These are phyloP conservation scores for Platanista minor DNA, from an alignment of 2,113 vertebrate species.

Conservation along the genomic window DNA sequence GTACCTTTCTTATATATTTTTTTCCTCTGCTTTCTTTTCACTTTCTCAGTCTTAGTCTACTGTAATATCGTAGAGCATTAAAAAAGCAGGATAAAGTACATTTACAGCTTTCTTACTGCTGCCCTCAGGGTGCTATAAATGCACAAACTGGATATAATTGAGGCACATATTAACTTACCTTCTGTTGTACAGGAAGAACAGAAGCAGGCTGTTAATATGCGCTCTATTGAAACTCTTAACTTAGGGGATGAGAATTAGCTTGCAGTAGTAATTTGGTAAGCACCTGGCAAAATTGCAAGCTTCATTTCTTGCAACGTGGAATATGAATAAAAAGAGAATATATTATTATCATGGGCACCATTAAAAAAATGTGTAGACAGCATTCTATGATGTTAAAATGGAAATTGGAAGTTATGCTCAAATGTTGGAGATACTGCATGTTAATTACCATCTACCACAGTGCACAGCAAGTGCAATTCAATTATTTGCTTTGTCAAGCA, in stretches of 20 bases:
- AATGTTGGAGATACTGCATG: conserved; percentile 88
- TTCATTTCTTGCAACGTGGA: conserved; percentile 89
- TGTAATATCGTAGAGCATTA: conserved; percentile 76
- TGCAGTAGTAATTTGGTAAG: conserved; percentile 92
- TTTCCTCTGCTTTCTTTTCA: conserved; percentile 13
- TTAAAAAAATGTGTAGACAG: conserved; percentile 99
- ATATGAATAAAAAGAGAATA: conserved; percentile 98
- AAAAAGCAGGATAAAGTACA: conserved; percentile 80
- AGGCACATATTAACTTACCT: conserved; percentile 93
- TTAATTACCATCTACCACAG: conserved; percentile 93
- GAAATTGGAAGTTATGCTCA: conserved; percentile 95
- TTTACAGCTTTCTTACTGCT: conserved; percentile 80
- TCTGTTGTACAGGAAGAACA: conserved; percentile 91
- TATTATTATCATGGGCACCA: conserved; percentile 97
- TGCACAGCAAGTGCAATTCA: conserved; percentile 86
- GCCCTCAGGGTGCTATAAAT: conserved; percentile 89
- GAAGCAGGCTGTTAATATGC: conserved; percentile 90
- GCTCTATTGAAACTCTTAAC: conserved; percentile 89
- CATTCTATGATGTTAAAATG: conserved; percentile 90
- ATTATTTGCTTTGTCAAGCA: conserved; percentile 89
- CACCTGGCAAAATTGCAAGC: conserved; percentile 95
- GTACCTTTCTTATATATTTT: background rate
- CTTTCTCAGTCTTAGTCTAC: conserved; percentile 37
- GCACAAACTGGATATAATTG: conserved; percentile 93
- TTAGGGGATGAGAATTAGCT: conserved; percentile 93